A percentile compares a stretch with the other conserved stretches of the same genome.
phyloP scores from a whole-genome alignment of 2,797 vertebrate species.

The Syndactyla subalaris region DNA sequence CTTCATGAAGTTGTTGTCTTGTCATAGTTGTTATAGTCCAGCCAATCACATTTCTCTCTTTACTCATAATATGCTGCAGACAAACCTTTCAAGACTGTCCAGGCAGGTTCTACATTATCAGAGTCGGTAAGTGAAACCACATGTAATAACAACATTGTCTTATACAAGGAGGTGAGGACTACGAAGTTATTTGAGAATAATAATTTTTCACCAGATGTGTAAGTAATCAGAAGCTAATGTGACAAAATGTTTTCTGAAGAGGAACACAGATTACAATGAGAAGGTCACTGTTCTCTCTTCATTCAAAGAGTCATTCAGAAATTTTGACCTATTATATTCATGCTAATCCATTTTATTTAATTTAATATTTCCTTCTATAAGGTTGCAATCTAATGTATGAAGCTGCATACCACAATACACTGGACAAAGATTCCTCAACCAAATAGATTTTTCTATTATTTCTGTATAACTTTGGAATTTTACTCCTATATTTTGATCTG shows the following conservation, averaged over 20 bases:
- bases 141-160: neutral
- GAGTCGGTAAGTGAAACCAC: neutral
- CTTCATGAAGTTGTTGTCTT: neutral
- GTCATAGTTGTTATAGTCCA: constrained; percentile 19
- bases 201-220: neutral
- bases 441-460: neutral
- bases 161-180: neutral
- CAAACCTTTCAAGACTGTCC: neutral
- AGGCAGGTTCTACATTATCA: neutral
- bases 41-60: neutral
- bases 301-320: neutral
- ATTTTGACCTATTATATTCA: neutral
- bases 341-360: neutral
- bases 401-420: neutral
- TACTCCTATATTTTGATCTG: neutral
- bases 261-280: neutral
- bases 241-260: constrained; percentile 11
- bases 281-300: neutral
- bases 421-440: neutral
- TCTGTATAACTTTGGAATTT: neutral
- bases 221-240: constrained; percentile 11
- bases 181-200: neutral
- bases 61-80: neutral
- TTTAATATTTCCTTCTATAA: neutral
- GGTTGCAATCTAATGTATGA: neutral